Base-by-base conservation (phyloP, 2,113 vertebrate genomes). In the Osmerus eperlanus region DNA sequence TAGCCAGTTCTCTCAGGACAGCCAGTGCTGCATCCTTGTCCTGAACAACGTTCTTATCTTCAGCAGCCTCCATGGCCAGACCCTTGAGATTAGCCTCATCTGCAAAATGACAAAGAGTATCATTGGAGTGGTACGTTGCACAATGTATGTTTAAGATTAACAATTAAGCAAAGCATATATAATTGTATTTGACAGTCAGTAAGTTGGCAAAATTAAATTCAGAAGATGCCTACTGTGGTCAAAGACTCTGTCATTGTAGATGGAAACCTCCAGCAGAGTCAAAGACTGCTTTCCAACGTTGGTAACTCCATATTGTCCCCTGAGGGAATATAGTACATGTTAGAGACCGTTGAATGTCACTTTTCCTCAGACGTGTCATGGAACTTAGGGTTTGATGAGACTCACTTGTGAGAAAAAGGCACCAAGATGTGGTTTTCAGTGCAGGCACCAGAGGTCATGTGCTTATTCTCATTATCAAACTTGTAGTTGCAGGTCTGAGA, bases 401-500 rank as follows among this genome's bases (percentile, higher is more conserved):
- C 92, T 72, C 90, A 99, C 96, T 93, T 93, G 83, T 93, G 78
- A 13, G 94, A 96, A 80, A 92, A 94, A 70, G 96, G 95, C 61
- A 96, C 80, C 68, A 98, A 87, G 59, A 95, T 87, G 77, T 99
- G 96, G 1, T 94, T 28, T 28, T 28, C 25, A 28, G 25, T 28
- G 25, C 25, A 28, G 25, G 25, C 25, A 28, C 25, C 25, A 67
- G 92, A 94, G 54, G 88, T 92, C 76, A 97, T 89, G 19, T 97
- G 95, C 73, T 91, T 95, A 73, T 89, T 91, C 72, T 86, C 92
- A 68, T 92, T 81, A 78, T 98, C 95, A 84, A 98, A 92, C 66
- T 84, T 93, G 81, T 98, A 98, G 80, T 91, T 93, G 81, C 97
- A 98, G 65, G 89, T 90, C 74, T 99, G 96, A 59, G 84, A 94